Conservation (phyloP, 2,888 invertebrate genomes). For the Limnephilus rhombicus region DNA sequence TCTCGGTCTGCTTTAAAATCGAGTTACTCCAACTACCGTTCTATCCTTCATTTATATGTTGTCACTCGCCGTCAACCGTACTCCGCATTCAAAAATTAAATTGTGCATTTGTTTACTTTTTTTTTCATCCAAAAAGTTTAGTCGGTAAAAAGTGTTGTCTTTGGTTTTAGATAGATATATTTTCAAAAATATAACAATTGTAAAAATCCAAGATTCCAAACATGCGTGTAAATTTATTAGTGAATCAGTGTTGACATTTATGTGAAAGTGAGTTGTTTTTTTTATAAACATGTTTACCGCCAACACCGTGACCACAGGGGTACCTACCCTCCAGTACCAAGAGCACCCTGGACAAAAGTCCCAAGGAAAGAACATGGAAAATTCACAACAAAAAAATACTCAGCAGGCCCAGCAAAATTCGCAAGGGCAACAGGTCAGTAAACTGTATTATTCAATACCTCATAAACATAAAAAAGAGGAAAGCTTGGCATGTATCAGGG, state of each 20-base stretch:
- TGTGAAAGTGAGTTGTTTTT: slow-evolving; percentile 71
- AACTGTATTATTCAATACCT: background rate
- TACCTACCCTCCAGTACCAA: slow-evolving; percentile 83
- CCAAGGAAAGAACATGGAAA: slow-evolving; percentile 80
- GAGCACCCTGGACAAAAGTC: slow-evolving; percentile 81
- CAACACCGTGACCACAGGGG: slow-evolving; percentile 79
- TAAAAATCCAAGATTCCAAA: background rate
- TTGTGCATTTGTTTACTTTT: slow-evolving; percentile 46
- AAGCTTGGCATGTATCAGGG: background rate
- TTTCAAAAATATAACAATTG: background rate
- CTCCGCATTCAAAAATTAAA: slow-evolving; percentile 18
- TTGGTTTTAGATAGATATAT: background rate
- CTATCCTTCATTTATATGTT: background rate
- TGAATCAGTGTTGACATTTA: slow-evolving; percentile 49
- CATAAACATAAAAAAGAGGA: background rate
- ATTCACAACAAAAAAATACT: slow-evolving; percentile 80
- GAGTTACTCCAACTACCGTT: background rate
- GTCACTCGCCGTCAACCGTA: background rate
- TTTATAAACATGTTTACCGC: slow-evolving; percentile 78
- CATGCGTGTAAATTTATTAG: background rate
- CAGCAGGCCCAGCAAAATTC: slow-evolving; percentile 73
- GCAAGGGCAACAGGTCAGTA: slow-evolving; percentile 59
- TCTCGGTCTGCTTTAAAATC: background rate
- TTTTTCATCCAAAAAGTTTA: slow-evolving; percentile 44
- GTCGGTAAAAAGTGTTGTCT: background rate